phyloP scores from a whole-genome alignment of 2,113 vertebrate species.

The Stomatorhinus ivindoensis region DNA sequence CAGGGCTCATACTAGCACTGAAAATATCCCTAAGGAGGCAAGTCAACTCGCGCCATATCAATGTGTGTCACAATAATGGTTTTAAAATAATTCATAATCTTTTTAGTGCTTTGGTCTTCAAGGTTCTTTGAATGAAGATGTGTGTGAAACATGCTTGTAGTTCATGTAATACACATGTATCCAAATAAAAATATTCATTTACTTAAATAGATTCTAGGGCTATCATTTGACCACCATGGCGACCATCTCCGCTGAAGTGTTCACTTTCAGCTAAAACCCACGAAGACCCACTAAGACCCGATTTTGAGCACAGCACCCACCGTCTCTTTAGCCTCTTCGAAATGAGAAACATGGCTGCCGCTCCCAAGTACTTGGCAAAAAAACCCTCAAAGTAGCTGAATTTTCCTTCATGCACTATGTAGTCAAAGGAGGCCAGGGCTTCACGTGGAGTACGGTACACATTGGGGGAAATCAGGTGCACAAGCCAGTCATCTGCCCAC shows the following conservation, averaged over 20 bases:
- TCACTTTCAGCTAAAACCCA: not conserved
- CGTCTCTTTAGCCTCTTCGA: conserved; percentile 81
- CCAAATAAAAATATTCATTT: not conserved
- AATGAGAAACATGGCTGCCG: conserved; percentile 84
- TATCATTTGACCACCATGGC: not conserved
- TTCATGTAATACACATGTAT: not conserved
- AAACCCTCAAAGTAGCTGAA: conserved; percentile 78
- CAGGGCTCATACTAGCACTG: no score
- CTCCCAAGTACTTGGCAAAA: conserved; percentile 87
- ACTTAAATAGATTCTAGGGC: not conserved
- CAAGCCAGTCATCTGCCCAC: conserved; percentile 91
- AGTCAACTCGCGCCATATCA: not conserved
- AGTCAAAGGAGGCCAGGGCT: conserved; percentile 88
- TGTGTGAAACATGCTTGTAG: not conserved
- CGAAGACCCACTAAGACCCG: no score
- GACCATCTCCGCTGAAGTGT: not conserved
- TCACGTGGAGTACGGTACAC: conserved; percentile 83
- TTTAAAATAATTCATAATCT: not conserved
- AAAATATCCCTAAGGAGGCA: not conserved
- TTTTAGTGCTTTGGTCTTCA: no score
- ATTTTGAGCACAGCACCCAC: conserved; percentile 47
- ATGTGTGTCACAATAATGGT: not conserved
- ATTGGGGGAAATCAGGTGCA: conserved; percentile 94
- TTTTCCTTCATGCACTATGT: conserved; percentile 92
- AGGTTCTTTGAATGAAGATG: not conserved